Evolutionary conservation across 2,888 invertebrate genomes (phyloP), one percentile per base, ranked within the genome.

Genomic region (Schizotus pectinicornis): DNA sequence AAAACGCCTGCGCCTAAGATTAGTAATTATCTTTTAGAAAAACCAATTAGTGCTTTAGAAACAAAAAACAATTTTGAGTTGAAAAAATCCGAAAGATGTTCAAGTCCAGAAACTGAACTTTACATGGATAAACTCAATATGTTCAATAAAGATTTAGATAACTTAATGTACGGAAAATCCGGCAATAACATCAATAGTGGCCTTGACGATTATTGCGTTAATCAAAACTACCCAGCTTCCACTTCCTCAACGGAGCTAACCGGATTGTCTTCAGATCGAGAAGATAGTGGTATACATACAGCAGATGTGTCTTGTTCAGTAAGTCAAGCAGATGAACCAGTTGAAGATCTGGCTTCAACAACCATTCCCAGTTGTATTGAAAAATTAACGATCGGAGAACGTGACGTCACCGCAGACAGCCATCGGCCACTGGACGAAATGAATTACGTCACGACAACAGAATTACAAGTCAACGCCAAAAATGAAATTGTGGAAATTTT

Each of bases 251-350:
- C 82, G n/a, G 88, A 88, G 68, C 81, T 88, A 73, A 82, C 87
- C 64, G 84, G 85, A 42, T 82, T 76, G 51, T 77, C 79, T 39
- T 81, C 81, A 7, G 90, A 88, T 76, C 85, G 87, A 36, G 92
- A 92, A 78, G 92, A 92, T 73, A 89, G 89, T 62, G 90, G 90
- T 1, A 89, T 90, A 61, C 91, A 92, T 67, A 88, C 90, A 3
- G 90, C 91, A 1, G 88, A 90, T 8, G 91, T 89, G 52, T 90
- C 90, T 12, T 89, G 89, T 69, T 88, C 86, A 31, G 86, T 86
- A 13, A 86, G 85, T 70, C 90, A 90, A 69, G 88, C 89, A 43
- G 90, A 90, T 75, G 90, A 90, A 68, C 86, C 87, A 12, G 85
- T 86, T 49, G 89, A 89, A 39, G 77, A 77, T 55, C 61, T 74